These are phyloP conservation scores for Strix aluco DNA, from an alignment of 2,113 vertebrate genomes.

Conservation along the genomic window DNA sequence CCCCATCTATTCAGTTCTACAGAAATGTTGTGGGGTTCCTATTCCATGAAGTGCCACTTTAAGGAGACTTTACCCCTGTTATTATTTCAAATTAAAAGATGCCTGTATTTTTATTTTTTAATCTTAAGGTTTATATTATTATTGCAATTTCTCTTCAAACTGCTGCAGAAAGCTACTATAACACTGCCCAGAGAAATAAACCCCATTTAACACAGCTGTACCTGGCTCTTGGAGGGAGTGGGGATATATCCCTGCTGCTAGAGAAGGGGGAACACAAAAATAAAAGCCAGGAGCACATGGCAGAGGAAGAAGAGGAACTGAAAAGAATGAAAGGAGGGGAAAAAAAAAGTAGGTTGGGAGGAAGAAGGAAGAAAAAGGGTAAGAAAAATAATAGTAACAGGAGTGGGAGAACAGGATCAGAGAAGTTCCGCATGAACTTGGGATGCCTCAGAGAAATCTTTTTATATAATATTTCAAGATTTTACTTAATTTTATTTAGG, in stretches of 20 bases:
- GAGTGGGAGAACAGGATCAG: neutral
- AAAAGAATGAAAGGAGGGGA: neutral
- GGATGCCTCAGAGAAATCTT: neutral
- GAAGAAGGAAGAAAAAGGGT: neutral
- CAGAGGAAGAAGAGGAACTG: neutral
- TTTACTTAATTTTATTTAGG: neutral
- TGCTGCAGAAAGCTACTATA: neutral
- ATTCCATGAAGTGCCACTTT: neutral
- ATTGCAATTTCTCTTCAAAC: conserved; percentile 8
- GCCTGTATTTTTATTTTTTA: conserved; percentile 10
- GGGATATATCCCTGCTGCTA: neutral
- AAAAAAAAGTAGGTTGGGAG: neutral
- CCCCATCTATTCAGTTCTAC: neutral
- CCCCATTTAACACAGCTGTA: neutral
- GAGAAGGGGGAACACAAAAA: neutral
- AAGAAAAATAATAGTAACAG: neutral
- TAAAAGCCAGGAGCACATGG: neutral
- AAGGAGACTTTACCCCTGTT: neutral
- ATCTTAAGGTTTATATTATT: neutral
- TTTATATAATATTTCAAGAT: neutral
- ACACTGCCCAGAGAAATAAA: neutral
- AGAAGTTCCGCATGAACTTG: neutral
- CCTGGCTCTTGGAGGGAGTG: neutral
- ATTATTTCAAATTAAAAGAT: conserved; percentile 34
- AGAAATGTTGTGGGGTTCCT: conserved; percentile 5